phyloP scores from a whole-genome alignment of 2,113 vertebrate genomes.

The Fukomys damarensis region DNA sequence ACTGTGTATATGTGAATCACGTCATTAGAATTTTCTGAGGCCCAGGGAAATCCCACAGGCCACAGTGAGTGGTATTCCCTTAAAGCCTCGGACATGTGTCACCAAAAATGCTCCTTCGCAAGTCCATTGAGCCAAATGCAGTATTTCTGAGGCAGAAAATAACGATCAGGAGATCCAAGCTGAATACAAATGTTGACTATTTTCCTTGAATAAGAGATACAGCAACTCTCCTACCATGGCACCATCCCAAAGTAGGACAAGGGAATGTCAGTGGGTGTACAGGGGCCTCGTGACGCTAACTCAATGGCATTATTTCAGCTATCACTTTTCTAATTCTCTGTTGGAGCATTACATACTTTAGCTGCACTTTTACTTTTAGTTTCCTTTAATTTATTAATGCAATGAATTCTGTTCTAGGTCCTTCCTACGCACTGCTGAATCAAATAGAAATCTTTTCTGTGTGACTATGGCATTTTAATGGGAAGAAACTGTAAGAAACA shows the following conservation, averaged over 20 bases:
- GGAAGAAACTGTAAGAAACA: not conserved
- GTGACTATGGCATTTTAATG: not conserved
- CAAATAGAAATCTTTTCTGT: not conserved
- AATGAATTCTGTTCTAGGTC: not conserved
- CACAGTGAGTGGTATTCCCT: slow-evolving; percentile 44
- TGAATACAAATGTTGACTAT: slow-evolving; percentile 74
- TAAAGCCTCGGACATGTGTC: slow-evolving; percentile 50
- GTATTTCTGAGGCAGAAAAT: slow-evolving; percentile 48
- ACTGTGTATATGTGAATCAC: slow-evolving; percentile 66
- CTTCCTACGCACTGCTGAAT: not conserved
- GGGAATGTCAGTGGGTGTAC: not conserved
- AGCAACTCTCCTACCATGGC: slow-evolving; percentile 18
- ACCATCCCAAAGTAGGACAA: not conserved
- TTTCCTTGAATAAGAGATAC: slow-evolving; percentile 52
- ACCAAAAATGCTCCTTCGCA: slow-evolving; percentile 57
- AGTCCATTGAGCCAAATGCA: slow-evolving; percentile 34
- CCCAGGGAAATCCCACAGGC: slow-evolving; percentile 44
- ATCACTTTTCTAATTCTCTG: not conserved
- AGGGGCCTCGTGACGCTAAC: not conserved
- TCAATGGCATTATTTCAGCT: not conserved
- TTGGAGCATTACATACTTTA: not conserved
- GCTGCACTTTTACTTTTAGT: not conserved
- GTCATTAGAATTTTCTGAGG: slow-evolving; percentile 67
- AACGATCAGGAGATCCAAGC: slow-evolving; percentile 11
- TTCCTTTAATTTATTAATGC: not conserved